Conservation (phyloP, 35 echinoderm and acorn worm genomes). For the Eucidaris tribuloides region DNA sequence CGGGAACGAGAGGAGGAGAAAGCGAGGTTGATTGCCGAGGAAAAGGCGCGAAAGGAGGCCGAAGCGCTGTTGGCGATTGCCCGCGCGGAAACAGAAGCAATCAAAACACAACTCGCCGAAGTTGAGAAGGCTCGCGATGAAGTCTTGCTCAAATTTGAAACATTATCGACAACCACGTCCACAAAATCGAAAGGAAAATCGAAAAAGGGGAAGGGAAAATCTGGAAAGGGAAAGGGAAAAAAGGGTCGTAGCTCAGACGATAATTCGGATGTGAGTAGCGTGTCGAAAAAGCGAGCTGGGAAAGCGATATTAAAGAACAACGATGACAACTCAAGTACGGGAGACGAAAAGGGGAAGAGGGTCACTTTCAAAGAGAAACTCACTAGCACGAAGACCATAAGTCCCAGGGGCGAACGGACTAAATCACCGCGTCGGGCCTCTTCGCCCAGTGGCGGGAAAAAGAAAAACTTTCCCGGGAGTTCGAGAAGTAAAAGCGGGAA, state of each 20-base stretch:
- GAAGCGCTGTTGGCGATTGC: constrained; percentile 13
- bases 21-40: constrained; percentile 28
- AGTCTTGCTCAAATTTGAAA: not conserved
- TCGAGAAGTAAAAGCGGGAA: not conserved
- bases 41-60: not conserved
- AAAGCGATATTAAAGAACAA: not conserved
- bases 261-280: not conserved
- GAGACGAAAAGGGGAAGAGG: constrained; percentile 9
- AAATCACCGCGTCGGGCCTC: not conserved
- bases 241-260: not conserved
- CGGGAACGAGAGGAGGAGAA: constrained; percentile 15
- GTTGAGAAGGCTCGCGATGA: constrained; percentile 16
- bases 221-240: constrained; percentile 19
- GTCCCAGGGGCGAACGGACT: constrained; percentile 8
- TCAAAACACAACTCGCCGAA: constrained; percentile 13
- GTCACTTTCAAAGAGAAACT: constrained; percentile 45
- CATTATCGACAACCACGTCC: not conserved
- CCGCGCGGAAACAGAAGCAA: constrained; percentile 11
- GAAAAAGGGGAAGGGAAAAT: constrained; percentile 19
- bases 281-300: not conserved
- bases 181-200: not conserved
- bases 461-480: constrained; percentile 36
- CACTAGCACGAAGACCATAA: constrained; percentile 36
- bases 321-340: constrained; percentile 22
- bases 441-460: constrained; percentile 3